Evolutionary conservation across 2,113 vertebrate genomes (phyloP), one percentile per base, ranked within the genome.

Genomic region (Pimephales promelas): DNA sequence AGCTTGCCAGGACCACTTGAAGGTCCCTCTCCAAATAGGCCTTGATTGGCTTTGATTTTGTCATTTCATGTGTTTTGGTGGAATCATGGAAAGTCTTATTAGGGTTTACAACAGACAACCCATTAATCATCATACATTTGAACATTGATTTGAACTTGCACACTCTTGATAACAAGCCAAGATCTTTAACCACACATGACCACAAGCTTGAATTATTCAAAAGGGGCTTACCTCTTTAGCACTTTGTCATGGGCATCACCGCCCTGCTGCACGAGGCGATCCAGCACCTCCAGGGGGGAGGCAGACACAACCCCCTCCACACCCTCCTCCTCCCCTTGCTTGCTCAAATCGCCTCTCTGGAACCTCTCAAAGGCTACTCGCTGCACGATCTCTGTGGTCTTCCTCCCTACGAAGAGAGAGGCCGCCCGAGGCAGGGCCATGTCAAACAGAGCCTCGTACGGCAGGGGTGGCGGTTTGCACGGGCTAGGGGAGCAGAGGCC

Each of bases 371-470:
- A 64, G 8, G 87, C 52, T 7, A 87, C 92, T 85, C 94, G 96
- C 85, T 91, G 94, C 85, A 94, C 91, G 24, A 95, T 95, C 90
- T 97, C 97, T 0, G 94, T 92, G 0, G 96, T 98, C 91, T 95
- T 97, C 87, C 92, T 94, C 71, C 94, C 94, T 87, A 99, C 93
- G n/a, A 97, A 98, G 84, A 96, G 95, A 80, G 95, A 95, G 88
- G 97, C 96, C 1, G 96, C 95, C 88, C 96, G 95, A 83, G 98
- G 98, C 91, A 99, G 92, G 0, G 97, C 96, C 92, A 97, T 92
- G 93, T 99, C 97, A 40, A 99, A 99, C 59, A 99, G 96, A 59
- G 96, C 93, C 90, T 99, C 97, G 0, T 99, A 99, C 0, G 95
- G 95, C 76, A 93, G 88, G 1, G 93, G 89, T 11, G 93, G 93